Evolutionary conservation across 2,797 vertebrate genomes (phyloP).

Genomic region (Galago senegalensis): DNA sequence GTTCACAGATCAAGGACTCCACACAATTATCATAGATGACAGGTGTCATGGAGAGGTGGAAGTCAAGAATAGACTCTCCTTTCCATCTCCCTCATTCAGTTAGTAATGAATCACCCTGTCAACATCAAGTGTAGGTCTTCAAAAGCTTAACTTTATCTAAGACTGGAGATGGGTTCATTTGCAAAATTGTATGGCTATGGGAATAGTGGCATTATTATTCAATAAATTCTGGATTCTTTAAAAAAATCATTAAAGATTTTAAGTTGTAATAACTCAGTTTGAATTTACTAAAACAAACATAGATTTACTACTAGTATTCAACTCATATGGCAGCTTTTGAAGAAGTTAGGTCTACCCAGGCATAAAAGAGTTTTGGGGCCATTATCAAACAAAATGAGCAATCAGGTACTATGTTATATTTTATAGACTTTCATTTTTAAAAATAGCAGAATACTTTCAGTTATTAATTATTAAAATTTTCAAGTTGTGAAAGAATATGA

Average conservation of each 20-base stretch:
- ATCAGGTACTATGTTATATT: not conserved
- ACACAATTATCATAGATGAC: not conserved
- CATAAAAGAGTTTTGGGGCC: not conserved
- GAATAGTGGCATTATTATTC: not conserved
- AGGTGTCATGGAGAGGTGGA: not conserved
- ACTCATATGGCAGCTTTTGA: not conserved
- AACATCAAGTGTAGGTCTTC: not conserved
- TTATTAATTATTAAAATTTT: not conserved
- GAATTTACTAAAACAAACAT: not conserved
- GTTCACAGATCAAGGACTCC: not conserved
- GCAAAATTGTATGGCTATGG: not conserved
- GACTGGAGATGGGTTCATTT: not conserved
- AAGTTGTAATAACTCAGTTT: conserved; percentile 14
- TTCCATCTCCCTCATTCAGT: not conserved
- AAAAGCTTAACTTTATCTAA: conserved; percentile 45
- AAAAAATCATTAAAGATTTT: conserved; percentile 20
- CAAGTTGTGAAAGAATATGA: not conserved
- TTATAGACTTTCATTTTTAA: not conserved
- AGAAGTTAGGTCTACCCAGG: not conserved
- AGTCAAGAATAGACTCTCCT: not conserved
- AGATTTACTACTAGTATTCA: not conserved
- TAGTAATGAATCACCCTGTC: not conserved
- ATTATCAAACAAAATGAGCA: not conserved
- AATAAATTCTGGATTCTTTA: conserved; percentile 30
- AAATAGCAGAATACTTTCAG: not conserved